Conservation (phyloP, 2,888 invertebrate species). For the Pseudeuparius sepicola region DNA sequence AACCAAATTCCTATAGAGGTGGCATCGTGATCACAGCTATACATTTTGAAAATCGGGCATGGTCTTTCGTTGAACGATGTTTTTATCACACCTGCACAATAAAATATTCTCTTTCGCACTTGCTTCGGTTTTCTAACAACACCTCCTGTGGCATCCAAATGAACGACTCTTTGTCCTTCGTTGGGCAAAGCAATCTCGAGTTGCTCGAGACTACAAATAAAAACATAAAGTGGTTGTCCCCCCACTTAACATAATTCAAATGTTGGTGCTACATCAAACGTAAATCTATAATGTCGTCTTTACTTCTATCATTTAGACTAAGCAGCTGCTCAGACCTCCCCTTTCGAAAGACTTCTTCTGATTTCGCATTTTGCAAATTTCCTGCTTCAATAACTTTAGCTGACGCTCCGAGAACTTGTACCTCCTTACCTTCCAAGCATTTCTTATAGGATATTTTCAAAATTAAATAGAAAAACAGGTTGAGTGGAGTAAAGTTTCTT, state of each 20-base stretch:
- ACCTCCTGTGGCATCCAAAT: conserved; percentile 12
- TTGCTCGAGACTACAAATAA: conserved; percentile 10
- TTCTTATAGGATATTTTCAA: too few species aligned
- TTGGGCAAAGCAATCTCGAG: conserved; percentile 5
- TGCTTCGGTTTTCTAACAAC: conserved; percentile 8
- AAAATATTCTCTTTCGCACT: conserved; percentile 9
- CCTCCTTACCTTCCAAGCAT: too few species aligned
- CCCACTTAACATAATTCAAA: conserved; percentile 8
- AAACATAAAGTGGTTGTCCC: conserved; percentile 11
- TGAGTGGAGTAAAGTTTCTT: too few species aligned
- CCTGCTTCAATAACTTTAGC: too few species aligned
- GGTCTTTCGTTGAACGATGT: conserved; percentile 5
- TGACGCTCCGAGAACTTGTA: too few species aligned
- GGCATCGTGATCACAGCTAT: conserved; percentile 9
- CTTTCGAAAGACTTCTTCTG: too few species aligned
- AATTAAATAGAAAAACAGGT: too few species aligned
- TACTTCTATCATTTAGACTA: too few species aligned
- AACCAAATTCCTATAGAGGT: conserved; percentile 13
- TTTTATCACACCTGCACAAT: conserved; percentile 11
- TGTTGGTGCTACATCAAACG: conserved; percentile 10
- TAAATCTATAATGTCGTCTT: conserved; percentile 11
- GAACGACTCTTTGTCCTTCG: conserved; percentile 1
- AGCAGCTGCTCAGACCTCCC: too few species aligned
- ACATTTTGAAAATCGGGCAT: conserved; percentile 11
- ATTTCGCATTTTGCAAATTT: too few species aligned